Evolutionary conservation across 2,888 invertebrate species (phyloP), one percentile per base, ranked within the genome.

Genomic region (Hypomecis punctinalis): DNA sequence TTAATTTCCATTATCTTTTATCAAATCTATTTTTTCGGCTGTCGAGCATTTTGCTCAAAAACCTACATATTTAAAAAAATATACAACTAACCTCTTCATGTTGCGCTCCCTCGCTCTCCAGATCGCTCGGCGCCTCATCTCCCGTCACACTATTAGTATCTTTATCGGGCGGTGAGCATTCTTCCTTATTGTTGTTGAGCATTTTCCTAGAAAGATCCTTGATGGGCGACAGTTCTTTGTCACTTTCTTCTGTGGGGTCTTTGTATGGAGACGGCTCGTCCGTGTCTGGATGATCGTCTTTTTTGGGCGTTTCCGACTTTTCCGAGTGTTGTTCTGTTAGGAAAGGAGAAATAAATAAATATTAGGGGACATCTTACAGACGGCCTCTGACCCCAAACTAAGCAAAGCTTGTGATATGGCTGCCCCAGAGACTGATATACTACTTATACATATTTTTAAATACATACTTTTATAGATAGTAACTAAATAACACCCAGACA

Each of bases 101-200:
- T 73, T 97, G 97, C 0, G 97, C 97, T 0, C 97, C 97, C 76
- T 98, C 97, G 79, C 97, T 98, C 82, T 98, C 98, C 80, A 97
- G 95, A 78, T 97, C 97, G 68, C 97, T 97, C 79, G 96, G 93
- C n/a, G 82, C 85, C 5, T 87, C 90, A 60, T 96, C 96, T 0
- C 96, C 96, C 75, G 95, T 93, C 0, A 94, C 91, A 69, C 95
- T 95, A 63, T 95, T 95, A 80, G 95, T 95, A 61, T 95, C 94
- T 3, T 88, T 87, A 45, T 94, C 93, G 0, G 87, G 79, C 58
- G 90, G 91, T 0, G 91, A 89, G 76, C 89, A 84, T 51, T 91
- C 93, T 10, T 92, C 93, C 75, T 92, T 92, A 74, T 92, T 93
- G 71, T 92, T 93, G 40, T 93, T 93, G 64, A 89, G 39, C 85